Percentiles rank a stretch among this genome's conserved stretches.
Evolutionary conservation across 2,888 invertebrate species (phyloP).

Genomic region (Archips xylosteana): DNA sequence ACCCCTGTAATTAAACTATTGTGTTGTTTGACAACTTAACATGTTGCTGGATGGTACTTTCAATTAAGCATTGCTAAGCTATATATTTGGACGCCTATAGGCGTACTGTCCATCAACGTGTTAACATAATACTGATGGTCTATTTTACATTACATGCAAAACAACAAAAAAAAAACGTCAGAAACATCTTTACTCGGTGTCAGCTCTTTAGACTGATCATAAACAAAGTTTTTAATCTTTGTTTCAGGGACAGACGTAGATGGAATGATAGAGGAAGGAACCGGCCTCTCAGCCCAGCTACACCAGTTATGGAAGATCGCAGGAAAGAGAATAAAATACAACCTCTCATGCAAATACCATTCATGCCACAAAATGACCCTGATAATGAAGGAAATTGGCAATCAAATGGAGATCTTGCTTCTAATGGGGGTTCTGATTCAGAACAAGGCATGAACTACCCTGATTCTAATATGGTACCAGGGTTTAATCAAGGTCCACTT

Average conservation of each 20-base stretch:
- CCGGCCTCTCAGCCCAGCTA: slow-evolving; percentile 64
- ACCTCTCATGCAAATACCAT: slow-evolving; percentile 72
- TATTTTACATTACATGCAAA: no score
- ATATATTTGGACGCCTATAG: no score
- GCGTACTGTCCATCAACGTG: no score
- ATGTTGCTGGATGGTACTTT: no score
- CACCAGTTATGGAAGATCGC: slow-evolving; percentile 65
- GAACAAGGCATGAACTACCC: slow-evolving; percentile 47
- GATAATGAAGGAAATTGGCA: slow-evolving; percentile 63
- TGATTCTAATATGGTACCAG: slow-evolving; percentile 43
- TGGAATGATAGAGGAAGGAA: slow-evolving; percentile 71
- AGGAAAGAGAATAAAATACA: slow-evolving; percentile 66
- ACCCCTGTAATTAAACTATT: no score
- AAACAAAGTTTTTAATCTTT: slow-evolving; percentile 5
- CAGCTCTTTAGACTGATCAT: not conserved
- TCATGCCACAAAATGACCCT: slow-evolving; percentile 65
- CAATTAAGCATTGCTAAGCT: no score
- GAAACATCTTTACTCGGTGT: no score
- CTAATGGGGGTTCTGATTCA: slow-evolving; percentile 61
- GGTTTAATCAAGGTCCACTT: slow-evolving; percentile 50
- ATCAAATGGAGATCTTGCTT: slow-evolving; percentile 47
- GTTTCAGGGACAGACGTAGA: slow-evolving; percentile 67
- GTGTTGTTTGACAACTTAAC: no score
- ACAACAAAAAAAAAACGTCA: no score
- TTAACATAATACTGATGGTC: no score